Base-by-base conservation (phyloP, 2,888 invertebrate species). In the Erpobdella octoculata region DNA sequence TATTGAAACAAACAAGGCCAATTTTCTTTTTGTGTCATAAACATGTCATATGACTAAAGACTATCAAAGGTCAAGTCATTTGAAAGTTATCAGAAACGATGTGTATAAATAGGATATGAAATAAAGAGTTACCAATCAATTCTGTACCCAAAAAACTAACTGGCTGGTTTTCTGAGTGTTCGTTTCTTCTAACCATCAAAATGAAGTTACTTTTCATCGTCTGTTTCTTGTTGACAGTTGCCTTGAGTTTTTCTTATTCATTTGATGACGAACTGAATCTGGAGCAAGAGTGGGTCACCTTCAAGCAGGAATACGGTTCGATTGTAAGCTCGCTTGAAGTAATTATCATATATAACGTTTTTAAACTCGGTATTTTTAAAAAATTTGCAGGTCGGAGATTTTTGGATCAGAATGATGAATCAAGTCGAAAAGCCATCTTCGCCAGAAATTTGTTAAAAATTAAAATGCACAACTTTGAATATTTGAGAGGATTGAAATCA, bases 381-480 rank as follows among this genome's bases (percentile, higher is more conserved):
- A 6, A 6, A 8, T 9, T 53, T 28, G 48, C 48, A 66, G 66
- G 12, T 0, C 38, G 31, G 21, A 66, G 15, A 15, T 66, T 41
- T 41, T 18, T 28, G 8, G 12, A 25, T 38, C 25, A 41, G 25
- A 28, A 53, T 28, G 70, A 58, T 18, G 70, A 70, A 53, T 18
- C 9, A 2, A 2, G 21, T 1, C 33, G 70, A 12, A 70, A 70
- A 37, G 53, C 33, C 37, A 35, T 70, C 28, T 70, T 70, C 37
- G 58, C 53, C 31, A 53, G n/a, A 12, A 70, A 58, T n/a, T 35
- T 70, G 12, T 33, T 59, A 37, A 61, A 21, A 36, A 36, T 70
- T 58, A 36, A 58, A 37, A 70, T 35, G 15, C 70, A 70, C 70
- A 70, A 70, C 37, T 33, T 35, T 18, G 36, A 53, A 36, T 70